Conservation (phyloP, 2,888 invertebrate species). For the Ochlodes sylvanus region DNA sequence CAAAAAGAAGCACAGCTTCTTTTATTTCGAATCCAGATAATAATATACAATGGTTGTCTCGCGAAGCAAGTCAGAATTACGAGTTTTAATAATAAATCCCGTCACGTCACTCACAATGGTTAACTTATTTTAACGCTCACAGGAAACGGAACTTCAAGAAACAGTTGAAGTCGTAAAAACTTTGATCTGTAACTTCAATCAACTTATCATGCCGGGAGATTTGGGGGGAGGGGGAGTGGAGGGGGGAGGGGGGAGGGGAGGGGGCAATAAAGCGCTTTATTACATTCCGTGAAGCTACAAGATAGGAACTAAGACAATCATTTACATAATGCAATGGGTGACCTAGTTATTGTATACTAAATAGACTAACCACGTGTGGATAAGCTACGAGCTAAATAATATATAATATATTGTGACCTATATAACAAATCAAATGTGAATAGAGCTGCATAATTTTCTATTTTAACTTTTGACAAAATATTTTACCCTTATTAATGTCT, state of each 20-base stretch:
- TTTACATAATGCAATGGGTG: constrained; percentile 4
- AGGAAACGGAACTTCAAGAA: neutral
- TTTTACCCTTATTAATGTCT: no score
- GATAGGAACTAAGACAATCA: neutral
- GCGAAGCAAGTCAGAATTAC: no score
- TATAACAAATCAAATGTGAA: no score
- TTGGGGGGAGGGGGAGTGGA: neutral
- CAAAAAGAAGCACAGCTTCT: neutral
- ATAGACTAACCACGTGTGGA: neutral
- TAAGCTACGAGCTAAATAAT: neutral
- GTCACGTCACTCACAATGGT: no score
- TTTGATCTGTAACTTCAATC: constrained; percentile 4
- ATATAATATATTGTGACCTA: no score
- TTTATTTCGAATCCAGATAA: neutral
- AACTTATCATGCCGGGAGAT: neutral
- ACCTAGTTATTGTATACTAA: neutral
- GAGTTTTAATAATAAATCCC: no score
- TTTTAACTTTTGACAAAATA: no score
- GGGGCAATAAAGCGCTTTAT: neutral
- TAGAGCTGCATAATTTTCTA: no score
- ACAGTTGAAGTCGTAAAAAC: neutral
- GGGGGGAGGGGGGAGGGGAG: neutral
- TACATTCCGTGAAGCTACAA: constrained; percentile 1
- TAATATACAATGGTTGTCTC: no score
- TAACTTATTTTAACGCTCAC: no score